phyloP scores from a whole-genome alignment of 2,113 vertebrate genomes.

The Bungarus multicinctus region DNA sequence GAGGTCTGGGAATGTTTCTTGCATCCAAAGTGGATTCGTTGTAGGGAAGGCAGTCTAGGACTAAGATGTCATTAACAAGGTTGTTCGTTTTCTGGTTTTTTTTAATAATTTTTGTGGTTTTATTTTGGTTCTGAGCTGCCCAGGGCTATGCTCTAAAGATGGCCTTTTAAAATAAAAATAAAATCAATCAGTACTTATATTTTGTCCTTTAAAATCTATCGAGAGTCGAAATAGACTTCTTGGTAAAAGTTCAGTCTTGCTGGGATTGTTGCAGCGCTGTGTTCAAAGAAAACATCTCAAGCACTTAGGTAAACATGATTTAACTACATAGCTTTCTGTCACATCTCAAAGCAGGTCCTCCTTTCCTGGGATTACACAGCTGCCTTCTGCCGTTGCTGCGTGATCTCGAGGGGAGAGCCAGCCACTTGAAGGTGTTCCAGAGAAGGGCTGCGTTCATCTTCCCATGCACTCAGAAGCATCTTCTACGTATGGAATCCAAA shows the following conservation, averaged over 20 bases:
- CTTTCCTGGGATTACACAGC: not conserved
- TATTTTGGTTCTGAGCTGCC: not conserved
- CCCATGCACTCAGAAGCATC: not conserved
- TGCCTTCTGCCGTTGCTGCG: not conserved
- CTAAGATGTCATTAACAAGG: not conserved
- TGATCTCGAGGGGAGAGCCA: not conserved
- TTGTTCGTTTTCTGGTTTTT: not conserved
- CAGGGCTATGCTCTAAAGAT: not conserved
- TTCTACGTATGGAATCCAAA: not conserved
- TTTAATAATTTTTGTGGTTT: not conserved
- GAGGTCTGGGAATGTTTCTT: not conserved
- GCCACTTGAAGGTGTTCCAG: not conserved
- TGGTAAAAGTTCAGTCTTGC: not conserved
- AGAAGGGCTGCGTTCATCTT: not conserved
- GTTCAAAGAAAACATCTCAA: not conserved
- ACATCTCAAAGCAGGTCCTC: not conserved
- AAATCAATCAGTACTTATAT: not conserved
- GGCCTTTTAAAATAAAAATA: not conserved
- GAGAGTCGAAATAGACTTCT: not conserved
- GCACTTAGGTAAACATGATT: not conserved
- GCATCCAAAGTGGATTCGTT: not conserved
- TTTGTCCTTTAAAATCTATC: not conserved
- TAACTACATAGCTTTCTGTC: not conserved
- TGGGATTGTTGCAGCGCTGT: not conserved
- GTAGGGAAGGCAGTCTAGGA: not conserved